These are phyloP conservation scores for Epinotia bilunana DNA, from an alignment of 2,888 invertebrate genomes.

Conservation along the genomic window DNA sequence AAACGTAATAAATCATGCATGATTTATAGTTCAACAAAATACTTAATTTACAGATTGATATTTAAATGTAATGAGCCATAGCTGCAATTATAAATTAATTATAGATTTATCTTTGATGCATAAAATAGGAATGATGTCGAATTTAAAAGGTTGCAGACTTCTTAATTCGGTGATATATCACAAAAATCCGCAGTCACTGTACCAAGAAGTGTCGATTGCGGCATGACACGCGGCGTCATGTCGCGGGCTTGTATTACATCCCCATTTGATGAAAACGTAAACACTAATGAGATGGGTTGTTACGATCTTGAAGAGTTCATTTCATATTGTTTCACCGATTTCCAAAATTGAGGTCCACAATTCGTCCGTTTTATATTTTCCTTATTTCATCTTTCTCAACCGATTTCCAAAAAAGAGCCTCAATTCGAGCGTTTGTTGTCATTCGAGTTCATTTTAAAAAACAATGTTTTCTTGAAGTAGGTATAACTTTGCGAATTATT, in stretches of 20 bases:
- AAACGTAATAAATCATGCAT: no score
- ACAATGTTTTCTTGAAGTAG: no score
- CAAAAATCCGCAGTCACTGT: constrained; percentile 40
- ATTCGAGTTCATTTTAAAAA: no score
- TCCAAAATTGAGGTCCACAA: background rate
- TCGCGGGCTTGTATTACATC: constrained; percentile 8
- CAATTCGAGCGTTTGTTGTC: no score
- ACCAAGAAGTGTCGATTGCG: constrained; percentile 40
- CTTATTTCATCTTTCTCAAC: background rate
- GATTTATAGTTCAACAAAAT: no score
- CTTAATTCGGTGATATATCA: constrained; percentile 42
- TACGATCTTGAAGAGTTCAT: background rate
- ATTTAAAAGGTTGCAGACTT: constrained; percentile 32
- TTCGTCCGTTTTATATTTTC: background rate
- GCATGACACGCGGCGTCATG: constrained; percentile 29
- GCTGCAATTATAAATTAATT: no score
- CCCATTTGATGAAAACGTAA: constrained; percentile 24
- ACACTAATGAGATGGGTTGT: constrained; percentile 3
- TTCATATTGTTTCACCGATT: background rate
- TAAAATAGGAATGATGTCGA: no score
- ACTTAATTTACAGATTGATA: no score
- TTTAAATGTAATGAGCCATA: no score
- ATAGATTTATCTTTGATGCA: no score
- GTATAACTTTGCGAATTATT: no score
- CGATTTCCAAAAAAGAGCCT: no score